Evolutionary conservation across 2,113 vertebrate species (phyloP), one percentile per base, ranked within the genome.

Genomic region (Ptychochromis oligacanthus): DNA sequence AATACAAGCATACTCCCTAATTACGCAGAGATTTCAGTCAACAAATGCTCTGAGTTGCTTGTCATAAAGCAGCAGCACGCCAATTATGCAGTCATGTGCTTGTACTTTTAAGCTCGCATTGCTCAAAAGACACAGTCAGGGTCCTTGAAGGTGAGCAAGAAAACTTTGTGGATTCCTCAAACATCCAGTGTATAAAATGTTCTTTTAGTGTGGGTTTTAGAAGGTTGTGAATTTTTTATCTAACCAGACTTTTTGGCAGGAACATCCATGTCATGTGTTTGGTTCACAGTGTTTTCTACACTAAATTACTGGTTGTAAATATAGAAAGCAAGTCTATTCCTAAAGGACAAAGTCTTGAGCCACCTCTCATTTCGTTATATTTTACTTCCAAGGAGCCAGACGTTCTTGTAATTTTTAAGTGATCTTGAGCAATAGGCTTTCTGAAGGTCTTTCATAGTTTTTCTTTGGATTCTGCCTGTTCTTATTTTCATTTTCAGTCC

Each of bases 21-120:
- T 94, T 92, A 85, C 70, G 18, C 82, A 57, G 80, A 90, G 83
- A 87, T 92, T 94, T 86, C 85, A 80, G 87, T 93, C 90, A 87
- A 88, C 86, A 90, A 89, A 91, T 85, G 56, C 78, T 91, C 90
- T 87, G 89, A 72, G 91, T 84, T 92, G 91, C 89, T 91, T 93
- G 89, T 89, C 94, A 86, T 79, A 77, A 93, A 93, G 88, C 88
- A 91, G 87, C 86, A 79, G 91, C 79, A n/a, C 4, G 54, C 75
- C 89, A 88, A 84, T 93, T 87, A 92, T 81, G 72, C 59, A 77
- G 79, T 80, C 67, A 75, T 74, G 54, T 83, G 67, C 81, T 62
- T 83, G 58, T 52, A 83, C 74, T 61, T 92, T 83, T 70, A 38
- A 91, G 79, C 62, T 79, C 4, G 0, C 49, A 4, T 18, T 46